Evolutionary conservation across 2,113 vertebrate genomes (phyloP).

Genomic region (Cynocephalus volans): DNA sequence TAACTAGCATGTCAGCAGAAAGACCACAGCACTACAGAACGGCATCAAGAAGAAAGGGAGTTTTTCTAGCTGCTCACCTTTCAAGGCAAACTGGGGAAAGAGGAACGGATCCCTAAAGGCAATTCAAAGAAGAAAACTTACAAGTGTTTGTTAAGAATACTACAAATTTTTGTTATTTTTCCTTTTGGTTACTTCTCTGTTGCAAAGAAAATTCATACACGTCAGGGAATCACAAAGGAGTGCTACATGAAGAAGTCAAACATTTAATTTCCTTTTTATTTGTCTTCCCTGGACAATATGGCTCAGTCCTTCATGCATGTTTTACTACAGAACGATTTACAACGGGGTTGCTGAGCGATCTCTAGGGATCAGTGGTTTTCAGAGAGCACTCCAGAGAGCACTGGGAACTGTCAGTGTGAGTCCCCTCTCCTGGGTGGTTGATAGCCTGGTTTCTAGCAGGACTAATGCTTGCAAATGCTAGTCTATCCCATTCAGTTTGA

Average conservation of each 20-base stretch:
- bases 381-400: not conserved
- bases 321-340: slow-evolving; percentile 8
- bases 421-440: not conserved
- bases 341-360: not conserved
- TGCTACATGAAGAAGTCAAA: not conserved
- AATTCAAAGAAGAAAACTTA: slow-evolving; percentile 66
- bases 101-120: slow-evolving; percentile 29
- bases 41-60: slow-evolving; percentile 89
- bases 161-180: not conserved
- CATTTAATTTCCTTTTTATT: slow-evolving; percentile 20
- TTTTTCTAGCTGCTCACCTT: slow-evolving; percentile 90
- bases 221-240: not conserved
- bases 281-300: not conserved
- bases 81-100: slow-evolving; percentile 90
- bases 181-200: slow-evolving; percentile 16
- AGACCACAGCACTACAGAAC: slow-evolving; percentile 89
- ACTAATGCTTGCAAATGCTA: not conserved
- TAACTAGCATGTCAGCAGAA: slow-evolving; percentile 92
- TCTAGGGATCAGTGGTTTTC: not conserved
- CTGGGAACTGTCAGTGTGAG: not conserved
- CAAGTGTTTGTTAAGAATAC: not conserved
- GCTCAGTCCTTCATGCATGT: not conserved
- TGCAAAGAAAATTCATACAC: not conserved
- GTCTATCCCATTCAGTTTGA: not conserved
- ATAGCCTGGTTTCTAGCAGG: not conserved